Base-by-base conservation (phyloP, 2,797 vertebrate species). In the Bufotes viridis region DNA sequence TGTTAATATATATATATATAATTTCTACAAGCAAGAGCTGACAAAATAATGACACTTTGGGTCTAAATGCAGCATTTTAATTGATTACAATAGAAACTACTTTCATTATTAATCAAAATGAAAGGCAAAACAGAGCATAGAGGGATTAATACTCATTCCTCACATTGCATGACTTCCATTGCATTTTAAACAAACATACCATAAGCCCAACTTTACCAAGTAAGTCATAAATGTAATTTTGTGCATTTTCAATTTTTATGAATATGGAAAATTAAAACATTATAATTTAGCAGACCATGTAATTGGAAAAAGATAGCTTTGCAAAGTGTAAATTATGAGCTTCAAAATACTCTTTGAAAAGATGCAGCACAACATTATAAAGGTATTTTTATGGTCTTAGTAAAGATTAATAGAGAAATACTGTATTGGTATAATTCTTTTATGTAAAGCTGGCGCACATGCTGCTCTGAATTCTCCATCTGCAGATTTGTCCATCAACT, bases 181-280 rank as follows among this genome's bases (percentile, higher is more conserved):
- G 26, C 14, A 51, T 15, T 61, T 17, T 55, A 82, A 67, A 24
- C 67, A 82, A 61, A 61, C 29, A 82, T 69, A 82, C 70, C 49
- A n/a, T n/a, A n/a, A n/a, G n/a, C n/a, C 20, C 12, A 82, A 49
- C 81, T 57, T 82, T 70, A 82, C 55, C 15, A 49, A 70, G n/a
- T 53, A 55, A 82, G 65, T 69, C 69, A 82, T 65, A 55, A 60
- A 53, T 67, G 51, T 82, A 55, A 61, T 76, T 76, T 60, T 61
- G 70, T 76, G 14, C 34, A 76, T 76, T 85, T 76, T 76, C 15
- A 51, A n/a, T 49, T 82, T 82, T 82, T 17, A 82, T 55, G 70
- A 65, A 60, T 74, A 24, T 58, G 26, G 17, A 57, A 85, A 85
- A 74, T 85, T 75, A 76, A 74, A 49, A 76, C 34, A 58, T 84